Evolutionary conservation across 2,113 vertebrate genomes (phyloP).

Genomic region (Catharus minimus): DNA sequence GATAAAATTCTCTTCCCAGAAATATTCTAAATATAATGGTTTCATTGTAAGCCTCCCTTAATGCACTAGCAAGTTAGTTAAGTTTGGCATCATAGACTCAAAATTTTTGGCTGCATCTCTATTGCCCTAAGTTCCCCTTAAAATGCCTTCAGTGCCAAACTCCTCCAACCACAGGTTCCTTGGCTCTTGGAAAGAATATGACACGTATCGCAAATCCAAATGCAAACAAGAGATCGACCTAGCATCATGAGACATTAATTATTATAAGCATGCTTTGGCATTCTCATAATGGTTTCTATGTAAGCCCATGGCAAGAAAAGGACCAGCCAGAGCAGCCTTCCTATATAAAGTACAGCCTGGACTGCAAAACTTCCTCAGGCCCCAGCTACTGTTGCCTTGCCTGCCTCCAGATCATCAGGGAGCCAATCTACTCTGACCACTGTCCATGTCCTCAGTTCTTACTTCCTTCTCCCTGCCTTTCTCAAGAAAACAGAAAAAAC

Average conservation of each 20-base stretch:
- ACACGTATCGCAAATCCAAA: neutral
- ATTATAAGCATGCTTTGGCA: neutral
- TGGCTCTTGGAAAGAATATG: neutral
- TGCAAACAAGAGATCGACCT: neutral
- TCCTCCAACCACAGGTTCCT: neutral
- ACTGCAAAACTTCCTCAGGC: neutral
- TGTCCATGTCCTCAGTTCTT: neutral
- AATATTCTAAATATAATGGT: neutral
- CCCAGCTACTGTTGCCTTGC: neutral
- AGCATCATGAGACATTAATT: neutral
- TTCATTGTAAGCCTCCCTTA: neutral
- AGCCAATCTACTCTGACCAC: neutral
- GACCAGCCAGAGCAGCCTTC: neutral
- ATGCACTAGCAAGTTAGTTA: neutral
- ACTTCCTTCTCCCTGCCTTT: neutral
- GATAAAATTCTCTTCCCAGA: neutral
- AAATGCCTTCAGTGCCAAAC: neutral
- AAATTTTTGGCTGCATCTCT: neutral
- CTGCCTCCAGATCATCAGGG: neutral
- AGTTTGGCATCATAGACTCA: neutral
- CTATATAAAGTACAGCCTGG: neutral
- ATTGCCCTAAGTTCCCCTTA: neutral
- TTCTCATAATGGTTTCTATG: neutral
- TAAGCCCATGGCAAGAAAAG: neutral
- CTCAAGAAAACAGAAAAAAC: neutral